Percentiles rank a stretch among this genome's conserved stretches.
These are phyloP conservation scores for Cynaeus angustus DNA, from an alignment of 2,888 invertebrate genomes.

Conservation along the genomic window DNA sequence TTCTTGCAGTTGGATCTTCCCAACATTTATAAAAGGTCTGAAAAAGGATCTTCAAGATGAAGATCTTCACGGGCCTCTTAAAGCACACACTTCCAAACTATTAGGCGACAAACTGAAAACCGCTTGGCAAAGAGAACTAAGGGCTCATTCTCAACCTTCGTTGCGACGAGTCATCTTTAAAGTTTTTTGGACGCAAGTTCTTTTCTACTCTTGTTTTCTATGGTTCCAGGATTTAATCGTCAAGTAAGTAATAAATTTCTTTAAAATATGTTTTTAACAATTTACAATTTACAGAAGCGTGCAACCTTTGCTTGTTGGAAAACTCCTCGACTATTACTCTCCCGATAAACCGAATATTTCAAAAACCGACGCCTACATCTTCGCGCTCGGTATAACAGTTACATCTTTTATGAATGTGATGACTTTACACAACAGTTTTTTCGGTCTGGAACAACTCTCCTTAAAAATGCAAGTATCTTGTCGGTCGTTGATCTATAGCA, in stretches of 20 bases:
- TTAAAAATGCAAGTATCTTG: conserved; percentile 89
- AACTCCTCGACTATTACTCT: conserved; percentile 76
- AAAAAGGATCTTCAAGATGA: conserved; percentile 71
- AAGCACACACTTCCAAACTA: conserved; percentile 69
- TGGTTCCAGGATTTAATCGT: conserved; percentile 51
- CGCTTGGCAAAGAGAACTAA: conserved; percentile 63
- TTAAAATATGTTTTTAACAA: background rate
- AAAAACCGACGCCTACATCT: conserved; percentile 80
- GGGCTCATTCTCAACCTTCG: conserved; percentile 57
- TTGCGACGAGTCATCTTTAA: conserved; percentile 60
- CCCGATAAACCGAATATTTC: conserved; percentile 68
- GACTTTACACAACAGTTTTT: conserved; percentile 84
- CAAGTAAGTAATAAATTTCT: conserved; percentile 52
- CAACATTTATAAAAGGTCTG: conserved; percentile 71
- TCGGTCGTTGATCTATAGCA: conserved; percentile 88
- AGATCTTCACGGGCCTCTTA: conserved; percentile 72
- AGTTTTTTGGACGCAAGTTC: conserved; percentile 58
- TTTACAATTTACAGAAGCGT: conserved; percentile 18
- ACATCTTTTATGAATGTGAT: conserved; percentile 83
- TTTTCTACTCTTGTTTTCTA: conserved; percentile 51
- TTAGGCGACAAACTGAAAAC: conserved; percentile 70
- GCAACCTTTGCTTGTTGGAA: conserved; percentile 21
- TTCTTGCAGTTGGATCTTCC: conserved; percentile 73
- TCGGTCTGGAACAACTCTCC: conserved; percentile 86
- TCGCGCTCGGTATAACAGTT: conserved; percentile 82